Evolutionary conservation across 2,113 vertebrate species (phyloP).

Genomic region (Erythrocebus patas): DNA sequence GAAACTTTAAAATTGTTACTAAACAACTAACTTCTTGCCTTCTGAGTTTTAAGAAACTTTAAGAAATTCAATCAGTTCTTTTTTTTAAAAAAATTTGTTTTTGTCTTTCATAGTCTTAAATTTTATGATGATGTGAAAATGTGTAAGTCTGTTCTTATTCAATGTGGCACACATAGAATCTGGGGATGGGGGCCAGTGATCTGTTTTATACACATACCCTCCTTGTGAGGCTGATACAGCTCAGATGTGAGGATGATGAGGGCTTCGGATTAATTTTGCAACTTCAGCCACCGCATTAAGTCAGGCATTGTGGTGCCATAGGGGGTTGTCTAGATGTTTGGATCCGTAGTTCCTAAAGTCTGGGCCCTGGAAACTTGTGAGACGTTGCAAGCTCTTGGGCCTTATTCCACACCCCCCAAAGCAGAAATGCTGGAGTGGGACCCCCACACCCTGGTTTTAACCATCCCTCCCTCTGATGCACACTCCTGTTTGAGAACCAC

Average conservation of each 20-base stretch:
- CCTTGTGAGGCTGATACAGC: background rate
- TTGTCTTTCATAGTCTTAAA: background rate
- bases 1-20: background rate
- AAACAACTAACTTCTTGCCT: background rate
- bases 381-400: background rate
- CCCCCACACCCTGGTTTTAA: background rate
- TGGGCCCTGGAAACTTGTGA: background rate
- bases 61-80: background rate
- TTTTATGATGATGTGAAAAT: background rate
- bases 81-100: background rate
- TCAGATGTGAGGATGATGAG: no score
- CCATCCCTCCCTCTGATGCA: background rate
- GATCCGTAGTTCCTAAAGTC: background rate
- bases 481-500: background rate
- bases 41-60: background rate
- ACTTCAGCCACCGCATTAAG: background rate
- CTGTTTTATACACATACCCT: no score
- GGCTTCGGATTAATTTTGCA: background rate
- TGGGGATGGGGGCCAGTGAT: no score
- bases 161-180: accelerated
- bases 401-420: background rate
- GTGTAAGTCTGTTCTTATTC: background rate
- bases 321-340: no score
- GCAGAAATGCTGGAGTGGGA: background rate
- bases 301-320: accelerated